phyloP scores from a whole-genome alignment of 2,888 invertebrate species.

The Acanthacorydalis orientalis region DNA sequence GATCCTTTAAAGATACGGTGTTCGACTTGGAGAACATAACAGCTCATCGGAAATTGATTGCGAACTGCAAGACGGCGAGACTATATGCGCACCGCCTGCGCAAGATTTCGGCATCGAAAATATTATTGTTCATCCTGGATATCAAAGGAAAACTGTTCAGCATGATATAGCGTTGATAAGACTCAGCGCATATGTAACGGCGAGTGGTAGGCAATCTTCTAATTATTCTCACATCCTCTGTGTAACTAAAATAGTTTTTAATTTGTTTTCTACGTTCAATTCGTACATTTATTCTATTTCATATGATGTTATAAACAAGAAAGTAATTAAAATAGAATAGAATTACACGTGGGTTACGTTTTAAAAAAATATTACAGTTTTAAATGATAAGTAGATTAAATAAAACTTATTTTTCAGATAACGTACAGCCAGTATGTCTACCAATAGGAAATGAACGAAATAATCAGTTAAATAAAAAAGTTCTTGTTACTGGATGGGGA shows the following conservation, averaged over 20 bases:
- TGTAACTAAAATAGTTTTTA: too few relatives aligned
- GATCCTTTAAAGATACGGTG: conserved; percentile 28
- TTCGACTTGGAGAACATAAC: conserved; percentile 47
- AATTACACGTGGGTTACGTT: conserved; percentile 2
- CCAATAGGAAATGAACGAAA: conserved; percentile 22
- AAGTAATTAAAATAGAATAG: too few relatives aligned
- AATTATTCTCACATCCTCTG: too few relatives aligned
- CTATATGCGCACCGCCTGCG: conserved; percentile 26
- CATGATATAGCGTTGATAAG: conserved; percentile 42
- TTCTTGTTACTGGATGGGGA: conserved; percentile 62
- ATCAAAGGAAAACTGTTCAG: conserved; percentile 27
- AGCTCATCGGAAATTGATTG: conserved; percentile 28
- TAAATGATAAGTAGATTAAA: neutral
- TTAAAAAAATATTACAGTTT: too few relatives aligned
- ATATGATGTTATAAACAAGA: too few relatives aligned
- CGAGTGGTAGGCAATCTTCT: conserved; percentile 16
- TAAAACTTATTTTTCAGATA: conserved; percentile 12
- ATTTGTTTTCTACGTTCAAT: too few relatives aligned
- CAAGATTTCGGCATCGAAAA: conserved; percentile 34
- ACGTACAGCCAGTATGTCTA: conserved; percentile 29
- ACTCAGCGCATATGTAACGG: conserved; percentile 19
- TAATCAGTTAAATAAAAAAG: conserved; percentile 27
- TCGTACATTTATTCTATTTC: too few relatives aligned
- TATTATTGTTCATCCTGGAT: conserved; percentile 33
- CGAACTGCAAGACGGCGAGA: conserved; percentile 14